Percentiles rank a stretch among this genome's conserved stretches.
These are phyloP conservation scores for Andrena dorsata DNA, from an alignment of 2,888 invertebrate genomes.

Conservation along the genomic window DNA sequence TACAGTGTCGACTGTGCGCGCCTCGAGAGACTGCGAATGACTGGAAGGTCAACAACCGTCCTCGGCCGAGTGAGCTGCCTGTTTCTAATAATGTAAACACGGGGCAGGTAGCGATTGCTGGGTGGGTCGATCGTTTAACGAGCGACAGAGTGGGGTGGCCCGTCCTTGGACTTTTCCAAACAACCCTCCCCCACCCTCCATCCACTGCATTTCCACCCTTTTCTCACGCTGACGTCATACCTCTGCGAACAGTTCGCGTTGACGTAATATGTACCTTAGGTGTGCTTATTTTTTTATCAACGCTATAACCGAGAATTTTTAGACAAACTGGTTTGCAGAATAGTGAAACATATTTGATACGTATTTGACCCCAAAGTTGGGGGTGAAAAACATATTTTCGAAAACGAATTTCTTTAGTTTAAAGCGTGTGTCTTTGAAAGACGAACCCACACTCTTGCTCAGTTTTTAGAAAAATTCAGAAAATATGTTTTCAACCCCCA, in stretches of 20 bases:
- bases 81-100: constrained; percentile 5
- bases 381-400: too few relatives aligned
- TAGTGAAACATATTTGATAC: too few relatives aligned
- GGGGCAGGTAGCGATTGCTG: neutral
- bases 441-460: rapidly evolving
- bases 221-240: neutral
- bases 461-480: too few relatives aligned
- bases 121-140: neutral
- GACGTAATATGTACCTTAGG: too few relatives aligned
- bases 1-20: too few relatives aligned
- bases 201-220: neutral
- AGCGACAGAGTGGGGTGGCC: neutral
- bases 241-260: neutral
- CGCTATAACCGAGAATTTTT: too few relatives aligned
- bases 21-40: neutral
- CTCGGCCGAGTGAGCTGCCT: neutral
- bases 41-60: constrained; percentile 8
- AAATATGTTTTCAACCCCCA: too few relatives aligned
- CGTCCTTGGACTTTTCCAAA: constrained; percentile 19
- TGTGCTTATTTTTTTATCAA: too few relatives aligned
- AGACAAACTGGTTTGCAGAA: too few relatives aligned
- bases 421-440: too few relatives aligned
- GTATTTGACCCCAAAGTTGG: too few relatives aligned
- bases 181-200: neutral
- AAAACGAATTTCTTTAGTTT: too few relatives aligned